Base-by-base conservation (phyloP, 2,797 vertebrate species). In the Malurus leucopterus region DNA sequence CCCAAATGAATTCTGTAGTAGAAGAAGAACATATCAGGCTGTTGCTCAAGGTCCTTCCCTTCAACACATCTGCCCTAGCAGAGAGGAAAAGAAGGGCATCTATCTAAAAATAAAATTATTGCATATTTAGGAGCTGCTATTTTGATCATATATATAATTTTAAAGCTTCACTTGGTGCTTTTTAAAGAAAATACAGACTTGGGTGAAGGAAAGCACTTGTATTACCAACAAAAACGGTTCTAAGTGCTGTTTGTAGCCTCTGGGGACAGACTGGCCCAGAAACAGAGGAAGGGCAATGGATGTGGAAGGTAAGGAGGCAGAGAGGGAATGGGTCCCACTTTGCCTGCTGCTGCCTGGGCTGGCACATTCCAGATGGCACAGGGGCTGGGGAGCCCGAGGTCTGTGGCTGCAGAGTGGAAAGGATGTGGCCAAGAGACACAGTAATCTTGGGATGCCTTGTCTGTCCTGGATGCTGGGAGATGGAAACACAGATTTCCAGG, bases 381-480 rank as follows among this genome's bases (percentile, higher is more conserved):
- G 18, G 15, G 38, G 11, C 9, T 27, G 24, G 5, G 38, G 30
- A 77, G 32, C 46, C 58, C 41, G 27, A 40, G 29, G 43, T 22
- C 21, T 27, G 9, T 0, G 5, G 50, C 38, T 47, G 65, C 30
- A 69, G 26, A 20, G 6, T 0, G 0, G 36, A 46, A 71, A 61
- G 51, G 34, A 72, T 1, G 0, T 8, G 40, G 50, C 19, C 20
- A 34, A 70, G 78, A 84, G 43, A 62, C 38, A 32, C 21, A 18
- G 46, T 6, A 9, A 36, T 34, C 17, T 8, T 44, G 53, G 58
- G 38, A 18, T 49, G 30, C 64, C 38, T 40, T 1, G 1, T n/a
- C 30, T 19, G 17, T 54, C 27, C 63, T 40, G 27, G 1, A 12
- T 19, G 27, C 29, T 57, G 22, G 26, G 26, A 72, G 72, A 84